phyloP scores from a whole-genome alignment of 2,113 vertebrate genomes.

The Stictonetta naevosa region DNA sequence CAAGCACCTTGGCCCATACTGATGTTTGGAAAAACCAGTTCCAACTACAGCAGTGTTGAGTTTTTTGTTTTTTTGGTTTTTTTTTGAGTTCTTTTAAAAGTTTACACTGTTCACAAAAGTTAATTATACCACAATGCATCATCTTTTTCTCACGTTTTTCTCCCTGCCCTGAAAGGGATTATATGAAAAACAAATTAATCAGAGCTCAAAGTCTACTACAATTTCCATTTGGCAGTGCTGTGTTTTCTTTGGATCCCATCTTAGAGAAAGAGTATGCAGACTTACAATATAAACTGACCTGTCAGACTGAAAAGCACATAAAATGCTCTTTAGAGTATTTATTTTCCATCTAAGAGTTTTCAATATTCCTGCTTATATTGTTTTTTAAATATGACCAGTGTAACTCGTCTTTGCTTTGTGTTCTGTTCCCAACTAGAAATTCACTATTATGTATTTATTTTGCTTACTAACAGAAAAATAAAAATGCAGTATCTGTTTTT shows the following conservation, averaged over 20 bases:
- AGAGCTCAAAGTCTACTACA: conserved; percentile 56
- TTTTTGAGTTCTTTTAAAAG: not conserved
- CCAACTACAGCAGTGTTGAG: not conserved
- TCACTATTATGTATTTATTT: not conserved
- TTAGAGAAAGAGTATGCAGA: not conserved
- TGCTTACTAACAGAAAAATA: not conserved
- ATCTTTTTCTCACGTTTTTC: conserved; percentile 51
- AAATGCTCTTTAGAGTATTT: not conserved
- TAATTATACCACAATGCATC: not conserved
- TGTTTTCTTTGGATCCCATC: conserved; percentile 44
- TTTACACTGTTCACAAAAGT: not conserved
- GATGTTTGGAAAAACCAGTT: not conserved
- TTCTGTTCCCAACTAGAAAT: not conserved
- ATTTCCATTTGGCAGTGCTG: conserved; percentile 18
- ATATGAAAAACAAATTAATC: conserved; percentile 65
- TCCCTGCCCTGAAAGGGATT: not conserved
- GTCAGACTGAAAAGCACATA: not conserved
- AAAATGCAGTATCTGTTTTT: not conserved
- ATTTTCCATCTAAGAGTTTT: not conserved
- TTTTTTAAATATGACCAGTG: not conserved
- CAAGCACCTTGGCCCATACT: not conserved
- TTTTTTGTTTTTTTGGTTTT: too few relatives aligned
- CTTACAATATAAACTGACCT: not conserved
- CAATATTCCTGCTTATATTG: not conserved
- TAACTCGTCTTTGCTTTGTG: not conserved